Base-by-base conservation (phyloP, 2,888 invertebrate genomes). In the Melieria omissa region DNA sequence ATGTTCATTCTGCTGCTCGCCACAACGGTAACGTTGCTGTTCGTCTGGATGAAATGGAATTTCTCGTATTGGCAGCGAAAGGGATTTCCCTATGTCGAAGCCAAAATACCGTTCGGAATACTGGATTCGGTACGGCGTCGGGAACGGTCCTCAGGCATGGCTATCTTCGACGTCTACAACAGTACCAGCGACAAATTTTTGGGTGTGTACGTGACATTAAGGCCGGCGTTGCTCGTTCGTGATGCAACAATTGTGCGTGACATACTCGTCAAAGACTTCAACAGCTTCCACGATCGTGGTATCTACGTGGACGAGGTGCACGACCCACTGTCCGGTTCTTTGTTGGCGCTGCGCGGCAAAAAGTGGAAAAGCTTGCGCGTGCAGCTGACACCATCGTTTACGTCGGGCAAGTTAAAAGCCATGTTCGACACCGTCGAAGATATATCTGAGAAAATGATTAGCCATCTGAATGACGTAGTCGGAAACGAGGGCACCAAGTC, bases 321-420 rank as follows among this genome's bases (percentile, higher is more conserved):
- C 14, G 91, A 92, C 82, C 91, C 90, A 0, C 79, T 91, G 61
- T 89, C 91, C 1, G 90, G 88, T 0, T 90, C 90, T 79, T 82
- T 93, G 5, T 91, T 92, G 78, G 88, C 89, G 65, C 81, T 83
- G 65, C 79, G 80, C 54, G 85, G 85, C 0, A 72, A 88, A 41
- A 88, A 88, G 72, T 93, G 93, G 93, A 92, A 88, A 81, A 86
- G 85, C 45, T 81, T 92, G 58, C 88, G 93, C 6, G 77, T 88
- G 0, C 91, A 91, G 79, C 85, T 93, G 79, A 88, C 92, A 0
- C 91, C 93, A 0, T 89, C 91, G 0, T 93, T 92, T 80, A 90
- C 93, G 0, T 89, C 92, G 0, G 91, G 90, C 7, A 93, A 92
- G 82, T 82, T 93, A 49, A 92, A 91, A 81, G 88, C 86, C 0